Conservation (phyloP, 1,140 invertebrate genomes). For the Zeugodacus cucurbitae region DNA sequence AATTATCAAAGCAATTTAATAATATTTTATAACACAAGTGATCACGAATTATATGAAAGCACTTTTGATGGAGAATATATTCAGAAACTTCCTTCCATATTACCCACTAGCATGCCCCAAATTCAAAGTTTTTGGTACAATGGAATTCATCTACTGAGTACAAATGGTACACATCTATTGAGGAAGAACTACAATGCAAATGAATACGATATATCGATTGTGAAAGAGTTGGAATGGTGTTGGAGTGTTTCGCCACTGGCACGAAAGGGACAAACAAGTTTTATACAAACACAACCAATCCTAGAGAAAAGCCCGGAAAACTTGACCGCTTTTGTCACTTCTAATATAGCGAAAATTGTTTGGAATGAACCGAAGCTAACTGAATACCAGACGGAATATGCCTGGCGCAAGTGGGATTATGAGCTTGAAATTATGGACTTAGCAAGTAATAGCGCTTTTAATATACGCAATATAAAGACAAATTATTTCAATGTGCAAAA, state of each 20-base stretch:
- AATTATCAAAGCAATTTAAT: conserved; percentile 82
- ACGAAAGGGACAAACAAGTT: background rate
- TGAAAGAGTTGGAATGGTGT: conserved; percentile 56
- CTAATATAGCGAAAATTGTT: conserved; percentile 77
- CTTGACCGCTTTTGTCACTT: conserved; percentile 82
- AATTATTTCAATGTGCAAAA: conserved; percentile 74
- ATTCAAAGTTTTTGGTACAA: conserved; percentile 46
- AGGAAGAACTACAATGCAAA: conserved; percentile 75
- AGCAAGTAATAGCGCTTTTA: conserved; percentile 63
- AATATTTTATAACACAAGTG: conserved; percentile 78
- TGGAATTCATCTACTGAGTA: conserved; percentile 69
- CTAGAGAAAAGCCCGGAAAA: conserved; percentile 81
- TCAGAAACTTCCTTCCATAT: background rate
- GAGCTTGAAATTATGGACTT: conserved; percentile 78
- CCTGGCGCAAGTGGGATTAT: conserved; percentile 89
- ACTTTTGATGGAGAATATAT: conserved; percentile 78
- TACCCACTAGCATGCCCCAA: background rate
- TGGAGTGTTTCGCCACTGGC: conserved; percentile 42
- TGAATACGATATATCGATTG: conserved; percentile 77
- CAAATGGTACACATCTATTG: conserved; percentile 78
- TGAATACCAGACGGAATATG: conserved; percentile 82
- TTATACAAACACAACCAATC: conserved; percentile 78
- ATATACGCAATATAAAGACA: conserved; percentile 70
- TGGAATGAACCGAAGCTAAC: conserved; percentile 84
- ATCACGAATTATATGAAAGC: conserved; percentile 78